Evolutionary conservation across 2,888 invertebrate genomes (phyloP), one percentile per base, ranked within the genome.

Genomic region (Stegophylla sp.): DNA sequence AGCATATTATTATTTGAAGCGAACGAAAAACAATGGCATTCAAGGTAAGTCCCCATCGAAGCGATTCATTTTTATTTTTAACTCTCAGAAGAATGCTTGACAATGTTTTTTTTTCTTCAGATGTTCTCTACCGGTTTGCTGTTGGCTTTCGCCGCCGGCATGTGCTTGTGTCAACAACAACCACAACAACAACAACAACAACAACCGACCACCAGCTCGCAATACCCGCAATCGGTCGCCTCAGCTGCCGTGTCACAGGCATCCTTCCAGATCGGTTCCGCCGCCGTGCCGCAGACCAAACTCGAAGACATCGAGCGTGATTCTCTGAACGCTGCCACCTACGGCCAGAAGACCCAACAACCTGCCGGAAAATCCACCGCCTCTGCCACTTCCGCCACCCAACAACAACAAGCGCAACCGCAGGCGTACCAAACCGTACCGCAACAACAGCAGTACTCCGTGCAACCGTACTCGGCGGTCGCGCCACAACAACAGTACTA

Each of bases 221-320:
- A 74, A 74, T 63, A 75, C 15, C 63, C 5, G 20, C 64, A 64
- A 15, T n/a, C n/a, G n/a, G n/a, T n/a, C n/a, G n/a, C n/a, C n/a
- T n/a, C n/a, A n/a, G n/a, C n/a, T n/a, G 41, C 51, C 0, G 59
- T 48, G 23, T 71, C 79, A 0, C 69, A 71, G n/a, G 20, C 69
- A 0, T 69, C 79, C 12, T 61, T 51, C 61, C 69, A 79, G 23
- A 34, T 45, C 10, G 69, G 69, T 15, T 61, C 71, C 23, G 41
- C 41, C 17, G 34, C 69, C 13, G 45, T 12, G 12, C 75, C 61
- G 10, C 79, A 79, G 34, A 79, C 34, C 51, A 69, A 69, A 48
- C 51, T 79, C 13, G 79, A 79, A 41, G 79, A 79, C 61, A 71
- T 79, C 79, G 79, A 79, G 61, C 79, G 79, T 7, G 79, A 79